Evolutionary conservation across 2,888 invertebrate species (phyloP), one percentile per base, ranked within the genome.

Genomic region (Spilosoma lubricipeda): DNA sequence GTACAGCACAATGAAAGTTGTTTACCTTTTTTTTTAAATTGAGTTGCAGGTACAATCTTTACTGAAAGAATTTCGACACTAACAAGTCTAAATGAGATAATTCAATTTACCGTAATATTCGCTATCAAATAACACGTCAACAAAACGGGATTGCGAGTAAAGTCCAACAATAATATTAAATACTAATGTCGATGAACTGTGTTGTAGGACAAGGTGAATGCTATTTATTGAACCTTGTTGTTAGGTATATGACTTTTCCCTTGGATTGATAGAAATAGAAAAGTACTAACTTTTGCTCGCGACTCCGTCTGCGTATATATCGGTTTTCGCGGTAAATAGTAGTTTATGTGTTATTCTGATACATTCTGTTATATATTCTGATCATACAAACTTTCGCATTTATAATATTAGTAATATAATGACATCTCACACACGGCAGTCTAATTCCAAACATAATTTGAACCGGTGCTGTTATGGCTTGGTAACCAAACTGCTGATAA

Each of bases 121-220:
- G 33, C 72, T 48, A 74, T 73, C 63, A 59, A 64, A 33, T 69
- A 70, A 79, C 70, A 80, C 64, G 77, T 77, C 75, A 77, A 2
- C 48, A n/a, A 69, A 80, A 84, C 81, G 72, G 73, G 77, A 33
- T 79, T 48, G 76, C 70, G 42, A 30, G 45, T 39, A 48, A 70
- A 70, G 45, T 75, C 42, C 20, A 71, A 65, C 65, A 11, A 72
- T 77, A 75, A 70, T 77, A 70, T 76, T 71, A 27, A 15, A 63
- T 65, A 45, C 42, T 63, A 69, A 75, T 82, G 86, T 82, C 85
- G 82, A 80, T 84, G 87, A 87, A 82, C 87, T 74, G 77, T 77
- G 66, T 86, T 86, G 76, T 84, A 84, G 84, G 74, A 79, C 83
- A 85, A 84, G 86, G 86, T 80, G 72, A 80, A 77, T 67, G 8